Evolutionary conservation across 2,888 invertebrate genomes (phyloP).

Genomic region (Deilephila porcellus): DNA sequence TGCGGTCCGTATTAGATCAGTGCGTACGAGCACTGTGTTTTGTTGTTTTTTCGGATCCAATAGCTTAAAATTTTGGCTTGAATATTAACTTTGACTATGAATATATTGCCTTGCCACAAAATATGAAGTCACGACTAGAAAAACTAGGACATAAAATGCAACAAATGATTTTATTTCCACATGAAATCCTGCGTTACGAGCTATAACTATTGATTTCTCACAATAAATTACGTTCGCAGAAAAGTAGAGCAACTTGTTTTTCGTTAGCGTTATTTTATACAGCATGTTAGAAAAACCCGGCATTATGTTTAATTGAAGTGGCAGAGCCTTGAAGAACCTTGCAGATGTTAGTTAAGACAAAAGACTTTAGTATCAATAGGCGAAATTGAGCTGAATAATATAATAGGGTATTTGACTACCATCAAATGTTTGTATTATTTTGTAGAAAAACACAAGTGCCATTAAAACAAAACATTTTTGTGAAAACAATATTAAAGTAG

Average conservation of each 20-base stretch:
- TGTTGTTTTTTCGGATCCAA: not conserved
- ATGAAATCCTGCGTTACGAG: conserved; percentile 49
- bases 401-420: no score
- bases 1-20: not conserved
- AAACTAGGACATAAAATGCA: not conserved
- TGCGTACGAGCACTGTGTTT: not conserved
- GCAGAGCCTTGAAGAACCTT: not conserved
- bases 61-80: not conserved
- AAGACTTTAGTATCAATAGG: no score
- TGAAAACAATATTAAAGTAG: no score
- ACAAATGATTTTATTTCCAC: conserved; percentile 47
- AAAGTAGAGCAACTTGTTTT: conserved; percentile 67
- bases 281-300: conserved; percentile 44
- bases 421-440: no score
- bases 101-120: no score
- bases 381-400: no score
- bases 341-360: no score
- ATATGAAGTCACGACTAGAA: not conserved
- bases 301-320: not conserved
- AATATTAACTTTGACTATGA: not conserved
- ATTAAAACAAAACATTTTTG: no score
- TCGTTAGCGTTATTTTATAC: conserved; percentile 52
- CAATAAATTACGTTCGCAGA: conserved; percentile 69
- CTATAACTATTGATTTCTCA: conserved; percentile 65
- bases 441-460: no score